These are phyloP conservation scores for Ochotona curzoniae DNA, from an alignment of 2,113 vertebrate species.

Conservation along the genomic window DNA sequence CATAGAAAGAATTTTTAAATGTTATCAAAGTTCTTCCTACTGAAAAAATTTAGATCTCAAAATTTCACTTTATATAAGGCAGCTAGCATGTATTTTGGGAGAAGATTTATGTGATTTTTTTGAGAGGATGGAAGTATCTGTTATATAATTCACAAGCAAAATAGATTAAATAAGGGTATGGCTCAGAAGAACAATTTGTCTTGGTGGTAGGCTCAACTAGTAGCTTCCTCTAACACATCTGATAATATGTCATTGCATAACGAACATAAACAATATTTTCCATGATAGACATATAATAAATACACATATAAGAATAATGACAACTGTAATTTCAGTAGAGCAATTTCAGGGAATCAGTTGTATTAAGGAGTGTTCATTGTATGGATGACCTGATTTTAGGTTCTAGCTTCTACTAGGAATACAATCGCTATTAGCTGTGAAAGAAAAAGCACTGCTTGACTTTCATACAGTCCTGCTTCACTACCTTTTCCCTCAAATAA, in stretches of 20 bases:
- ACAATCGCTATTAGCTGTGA: background rate
- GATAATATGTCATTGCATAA: constrained; percentile 1
- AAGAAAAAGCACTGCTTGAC: background rate
- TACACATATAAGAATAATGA: background rate
- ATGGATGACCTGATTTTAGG: background rate
- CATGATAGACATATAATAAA: background rate
- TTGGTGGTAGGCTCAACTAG: background rate
- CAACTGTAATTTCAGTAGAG: background rate
- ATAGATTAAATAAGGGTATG: constrained; percentile 24
- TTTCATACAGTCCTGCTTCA: constrained; percentile 30
- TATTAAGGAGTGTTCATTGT: background rate
- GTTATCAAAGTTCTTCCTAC: background rate
- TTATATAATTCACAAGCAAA: constrained; percentile 42
- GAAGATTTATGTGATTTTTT: constrained; percentile 2
- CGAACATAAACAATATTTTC: constrained; percentile 12
- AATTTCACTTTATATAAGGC: background rate
- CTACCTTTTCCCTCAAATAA: background rate
- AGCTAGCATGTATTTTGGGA: background rate
- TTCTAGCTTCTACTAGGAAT: background rate
- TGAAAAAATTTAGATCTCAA: background rate
- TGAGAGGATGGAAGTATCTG: constrained; percentile 30
- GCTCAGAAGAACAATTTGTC: background rate
- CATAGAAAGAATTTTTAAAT: background rate
- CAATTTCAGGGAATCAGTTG: background rate
- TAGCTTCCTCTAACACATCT: background rate